These are phyloP conservation scores for Aphodius granarius DNA, from an alignment of 2,888 invertebrate genomes.

Conservation along the genomic window DNA sequence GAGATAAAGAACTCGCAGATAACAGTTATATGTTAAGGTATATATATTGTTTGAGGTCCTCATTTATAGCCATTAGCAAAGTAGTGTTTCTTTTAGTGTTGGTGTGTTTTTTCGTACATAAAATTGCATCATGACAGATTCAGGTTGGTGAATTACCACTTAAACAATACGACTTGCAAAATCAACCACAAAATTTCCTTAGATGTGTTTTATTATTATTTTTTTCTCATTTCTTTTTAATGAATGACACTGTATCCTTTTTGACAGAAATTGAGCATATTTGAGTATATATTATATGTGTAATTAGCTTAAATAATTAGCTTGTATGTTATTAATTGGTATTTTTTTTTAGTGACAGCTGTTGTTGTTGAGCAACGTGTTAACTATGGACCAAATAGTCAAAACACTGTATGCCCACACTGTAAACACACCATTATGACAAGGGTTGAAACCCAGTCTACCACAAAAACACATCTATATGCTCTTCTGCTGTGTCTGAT, in stretches of 20 bases:
- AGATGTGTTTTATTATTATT: neutral
- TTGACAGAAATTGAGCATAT: too few species aligned
- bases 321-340: neutral
- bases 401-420: constrained; percentile 51
- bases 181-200: too few species aligned
- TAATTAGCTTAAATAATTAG: neutral
- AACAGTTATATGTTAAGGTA: too few species aligned
- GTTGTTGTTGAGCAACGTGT: constrained; percentile 20
- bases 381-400: constrained; percentile 49
- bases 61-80: neutral
- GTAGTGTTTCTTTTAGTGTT: neutral
- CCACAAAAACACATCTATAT: constrained; percentile 55
- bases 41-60: too few species aligned
- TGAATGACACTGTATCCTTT: too few species aligned
- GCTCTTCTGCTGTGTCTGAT: constrained; percentile 53
- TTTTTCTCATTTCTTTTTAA: neutral
- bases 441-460: constrained; percentile 48
- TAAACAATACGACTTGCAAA: too few species aligned
- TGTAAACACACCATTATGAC: constrained; percentile 53
- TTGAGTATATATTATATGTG: neutral
- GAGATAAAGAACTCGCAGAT: too few species aligned
- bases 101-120: neutral
- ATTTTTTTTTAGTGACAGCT: constrained; percentile 13
- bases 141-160: neutral
- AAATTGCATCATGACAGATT: neutral